Conservation (phyloP, 1,140 invertebrate genomes). For the Metaphire vulgaris region DNA sequence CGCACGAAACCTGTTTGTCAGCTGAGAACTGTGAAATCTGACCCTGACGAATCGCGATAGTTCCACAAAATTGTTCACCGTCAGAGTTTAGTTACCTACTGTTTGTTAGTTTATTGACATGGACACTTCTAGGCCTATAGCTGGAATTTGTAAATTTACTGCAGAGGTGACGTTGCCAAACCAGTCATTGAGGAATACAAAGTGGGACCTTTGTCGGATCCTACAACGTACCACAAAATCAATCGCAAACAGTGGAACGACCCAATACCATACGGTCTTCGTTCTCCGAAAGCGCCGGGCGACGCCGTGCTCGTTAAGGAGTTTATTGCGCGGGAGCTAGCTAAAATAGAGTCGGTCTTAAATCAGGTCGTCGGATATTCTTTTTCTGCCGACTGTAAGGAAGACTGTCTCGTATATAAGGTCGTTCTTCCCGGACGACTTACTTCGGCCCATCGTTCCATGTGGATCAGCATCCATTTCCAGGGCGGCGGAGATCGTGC, state of each 20-base stretch:
- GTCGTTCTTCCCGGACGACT: not conserved
- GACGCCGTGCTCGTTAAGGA: not conserved
- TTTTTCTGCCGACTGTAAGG: not conserved
- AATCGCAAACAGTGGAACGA: not conserved
- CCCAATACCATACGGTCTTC: not conserved
- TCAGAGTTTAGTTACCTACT: too few species aligned
- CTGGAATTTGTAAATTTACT: not conserved
- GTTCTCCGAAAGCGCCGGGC: not conserved
- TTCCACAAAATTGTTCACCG: too few species aligned
- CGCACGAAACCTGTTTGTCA: too few species aligned
- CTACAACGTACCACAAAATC: not conserved
- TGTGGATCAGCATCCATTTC: slow-evolving; percentile 8
- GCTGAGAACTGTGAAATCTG: too few species aligned
- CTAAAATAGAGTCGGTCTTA: not conserved
- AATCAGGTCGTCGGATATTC: not conserved
- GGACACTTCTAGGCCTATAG: too few species aligned
- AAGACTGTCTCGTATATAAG: not conserved
- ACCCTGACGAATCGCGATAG: too few species aligned
- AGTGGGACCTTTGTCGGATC: not conserved
- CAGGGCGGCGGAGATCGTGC: not conserved
- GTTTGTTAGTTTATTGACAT: too few species aligned
- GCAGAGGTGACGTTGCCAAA: not conserved
- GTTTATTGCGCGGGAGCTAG: not conserved
- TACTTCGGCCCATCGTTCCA: not conserved
- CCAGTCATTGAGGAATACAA: slow-evolving; percentile 9